Evolutionary conservation across 2,888 invertebrate species (phyloP), one percentile per base, ranked within the genome.

Genomic region (Epistrophe eligans): DNA sequence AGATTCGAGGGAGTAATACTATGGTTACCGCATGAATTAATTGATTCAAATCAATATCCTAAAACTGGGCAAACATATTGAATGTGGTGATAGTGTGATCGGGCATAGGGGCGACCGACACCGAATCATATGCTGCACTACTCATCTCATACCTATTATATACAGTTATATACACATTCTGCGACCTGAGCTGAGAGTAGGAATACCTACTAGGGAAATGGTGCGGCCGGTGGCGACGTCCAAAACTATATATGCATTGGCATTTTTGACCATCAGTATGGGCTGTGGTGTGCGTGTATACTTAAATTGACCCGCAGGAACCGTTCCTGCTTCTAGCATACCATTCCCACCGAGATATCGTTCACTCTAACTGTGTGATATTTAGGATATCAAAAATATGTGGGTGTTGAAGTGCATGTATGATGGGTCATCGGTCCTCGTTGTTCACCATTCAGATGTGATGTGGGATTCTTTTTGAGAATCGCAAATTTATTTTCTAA

Each of bases 31-130:
- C 92, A 92, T 90, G 91, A 92, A 92, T 92, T 92, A 93, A 93
- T 93, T 92, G 92, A 92, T 93, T 93, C 92, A 93, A 93, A 93
- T 93, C 92, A 92, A 92, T 93, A 92, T 92, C 91, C 91, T 90
- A 91, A 90, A 91, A 90, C 90, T 91, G 83, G 80, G 77, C 84
- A 88, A 80, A 89, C 83, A 89, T 89, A 89, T 89, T 90, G 90
- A 90, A 90, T 88, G 88, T 72, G 87, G 88, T 66, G 67, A 55
- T 76, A 66, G 66, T 80, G 80, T 73, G 72, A 73, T 73, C 79
- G 73, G 62, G 45, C 60, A 73, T 83, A 79, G 73, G 79, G 83
- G 84, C 17, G 32, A 60, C 43, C 71, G 32, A 50, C 19, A 60
- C 43, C 71, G 32, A 50, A 40, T 52, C 17, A 66, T 66, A 57